These are phyloP conservation scores for Drosophila leonis DNA, from an alignment of 2,888 invertebrate genomes.

Conservation along the genomic window DNA sequence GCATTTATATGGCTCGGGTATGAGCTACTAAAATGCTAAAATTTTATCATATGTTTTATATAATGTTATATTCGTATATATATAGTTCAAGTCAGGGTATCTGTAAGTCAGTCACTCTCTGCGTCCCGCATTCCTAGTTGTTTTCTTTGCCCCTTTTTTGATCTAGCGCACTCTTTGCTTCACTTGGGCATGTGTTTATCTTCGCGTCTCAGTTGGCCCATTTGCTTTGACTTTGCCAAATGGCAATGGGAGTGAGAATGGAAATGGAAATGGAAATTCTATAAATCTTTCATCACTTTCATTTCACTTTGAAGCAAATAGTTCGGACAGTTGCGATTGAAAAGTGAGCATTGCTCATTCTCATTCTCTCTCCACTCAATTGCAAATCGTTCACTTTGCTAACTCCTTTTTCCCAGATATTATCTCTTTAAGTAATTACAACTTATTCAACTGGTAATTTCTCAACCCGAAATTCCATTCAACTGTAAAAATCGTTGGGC, in stretches of 20 bases:
- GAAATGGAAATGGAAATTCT: conserved; percentile 53
- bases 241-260: conserved; percentile 8
- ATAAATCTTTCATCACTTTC: conserved; percentile 69
- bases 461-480: not conserved
- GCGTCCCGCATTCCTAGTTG: not conserved
- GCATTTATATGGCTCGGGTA: not conserved
- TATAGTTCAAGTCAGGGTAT: not conserved
- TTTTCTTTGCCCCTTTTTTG: conserved; percentile 18
- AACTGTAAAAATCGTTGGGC: not conserved
- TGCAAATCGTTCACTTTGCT: conserved; percentile 17
- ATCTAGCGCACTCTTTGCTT: conserved; percentile 10
- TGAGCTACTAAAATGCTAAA: not conserved
- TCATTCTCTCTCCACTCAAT: not conserved
- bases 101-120: not conserved
- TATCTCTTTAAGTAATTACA: conserved; percentile 29
- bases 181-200: conserved; percentile 58
- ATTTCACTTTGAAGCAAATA: conserved; percentile 66
- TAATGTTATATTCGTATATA: not conserved
- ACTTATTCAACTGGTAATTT: conserved; percentile 2
- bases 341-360: conserved; percentile 18
- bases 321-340: conserved; percentile 30
- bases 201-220: conserved; percentile 59
- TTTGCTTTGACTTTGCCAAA: conserved; percentile 41
- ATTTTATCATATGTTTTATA: not conserved
- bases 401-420: not conserved